phyloP scores from a whole-genome alignment of 1,140 invertebrate species.

The Popillia japonica region DNA sequence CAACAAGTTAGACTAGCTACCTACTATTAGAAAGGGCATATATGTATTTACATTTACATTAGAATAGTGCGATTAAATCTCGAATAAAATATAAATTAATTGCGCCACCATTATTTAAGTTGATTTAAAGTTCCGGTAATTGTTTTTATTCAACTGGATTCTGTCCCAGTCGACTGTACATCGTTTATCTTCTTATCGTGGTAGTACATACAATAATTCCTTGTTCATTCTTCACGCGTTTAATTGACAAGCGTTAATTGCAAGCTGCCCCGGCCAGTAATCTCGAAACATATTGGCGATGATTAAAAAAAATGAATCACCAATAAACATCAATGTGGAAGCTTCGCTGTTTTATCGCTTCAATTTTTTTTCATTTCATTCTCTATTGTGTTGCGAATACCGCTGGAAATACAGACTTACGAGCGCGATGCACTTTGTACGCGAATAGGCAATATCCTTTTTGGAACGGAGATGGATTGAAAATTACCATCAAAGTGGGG shows the following conservation, averaged over 20 bases:
- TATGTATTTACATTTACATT: too few relatives aligned
- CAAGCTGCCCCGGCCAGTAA: neutral
- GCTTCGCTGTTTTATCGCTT: neutral
- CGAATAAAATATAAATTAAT: too few relatives aligned
- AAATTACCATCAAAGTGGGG: neutral
- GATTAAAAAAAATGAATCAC: neutral
- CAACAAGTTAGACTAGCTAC: too few relatives aligned
- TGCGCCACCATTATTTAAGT: neutral
- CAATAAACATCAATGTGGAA: neutral
- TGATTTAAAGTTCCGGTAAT: neutral
- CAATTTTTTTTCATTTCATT: neutral
- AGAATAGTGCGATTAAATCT: too few relatives aligned
- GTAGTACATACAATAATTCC: neutral
- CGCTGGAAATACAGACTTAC: neutral
- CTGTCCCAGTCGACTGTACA: neutral
- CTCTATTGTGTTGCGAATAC: neutral
- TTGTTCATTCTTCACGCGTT: neutral
- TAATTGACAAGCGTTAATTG: neutral
- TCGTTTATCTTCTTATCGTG: neutral
- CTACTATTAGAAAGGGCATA: too few relatives aligned
- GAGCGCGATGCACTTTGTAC: neutral
- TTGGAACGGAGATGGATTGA: neutral
- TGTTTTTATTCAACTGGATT: neutral
- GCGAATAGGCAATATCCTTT: neutral
- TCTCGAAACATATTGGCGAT: neutral